Evolutionary conservation across 1,140 invertebrate genomes (phyloP).

Genomic region (Nixonia krombeini): DNA sequence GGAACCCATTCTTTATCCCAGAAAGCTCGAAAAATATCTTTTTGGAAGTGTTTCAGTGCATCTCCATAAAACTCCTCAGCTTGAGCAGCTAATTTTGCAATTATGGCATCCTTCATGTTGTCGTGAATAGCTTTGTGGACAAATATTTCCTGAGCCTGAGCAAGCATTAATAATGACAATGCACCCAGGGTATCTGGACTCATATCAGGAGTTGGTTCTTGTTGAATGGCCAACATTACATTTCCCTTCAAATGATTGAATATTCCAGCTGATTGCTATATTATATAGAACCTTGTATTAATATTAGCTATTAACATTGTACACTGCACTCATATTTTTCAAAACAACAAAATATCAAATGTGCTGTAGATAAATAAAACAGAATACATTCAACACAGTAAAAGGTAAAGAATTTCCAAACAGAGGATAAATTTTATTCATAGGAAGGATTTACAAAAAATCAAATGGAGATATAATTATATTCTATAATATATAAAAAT

Average conservation of each 20-base stretch:
- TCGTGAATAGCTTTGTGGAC: slow-evolving; percentile 95
- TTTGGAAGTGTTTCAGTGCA: slow-evolving; percentile 88
- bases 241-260: slow-evolving; percentile 90
- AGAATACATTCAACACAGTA: too few species aligned
- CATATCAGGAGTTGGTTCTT: slow-evolving; percentile 96
- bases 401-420: too few species aligned
- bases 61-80: slow-evolving; percentile 95
- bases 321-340: too few species aligned
- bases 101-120: slow-evolving; percentile 92
- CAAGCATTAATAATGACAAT: slow-evolving; percentile 91
- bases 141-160: slow-evolving; percentile 98
- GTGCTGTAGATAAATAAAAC: too few species aligned
- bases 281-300: too few species aligned
- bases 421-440: too few species aligned
- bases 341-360: too few species aligned
- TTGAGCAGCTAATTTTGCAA: slow-evolving; percentile 93
- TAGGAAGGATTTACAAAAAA: too few species aligned
- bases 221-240: slow-evolving; percentile 88
- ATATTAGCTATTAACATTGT: too few species aligned
- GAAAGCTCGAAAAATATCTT: slow-evolving; percentile 84
- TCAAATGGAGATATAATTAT: too few species aligned
- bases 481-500: too few species aligned
- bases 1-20: slow-evolving; percentile 93
- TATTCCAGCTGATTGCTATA: slow-evolving; percentile 91
- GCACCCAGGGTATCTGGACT: slow-evolving; percentile 91